Base-by-base conservation (phyloP, 2,113 vertebrate genomes). In the Hassar affinis region DNA sequence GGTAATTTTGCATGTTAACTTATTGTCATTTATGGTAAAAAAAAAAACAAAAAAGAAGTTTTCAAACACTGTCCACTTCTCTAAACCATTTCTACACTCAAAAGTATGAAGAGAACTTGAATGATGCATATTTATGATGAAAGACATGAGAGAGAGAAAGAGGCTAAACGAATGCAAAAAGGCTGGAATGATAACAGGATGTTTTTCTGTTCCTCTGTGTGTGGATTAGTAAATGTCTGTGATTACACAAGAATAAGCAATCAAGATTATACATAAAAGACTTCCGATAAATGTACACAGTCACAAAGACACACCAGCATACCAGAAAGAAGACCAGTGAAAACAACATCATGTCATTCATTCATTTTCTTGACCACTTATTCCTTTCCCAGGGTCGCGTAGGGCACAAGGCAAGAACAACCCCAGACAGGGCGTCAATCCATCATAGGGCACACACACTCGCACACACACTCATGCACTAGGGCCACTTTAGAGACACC, bases 151-250 rank as follows among this genome's bases (percentile, higher is more conserved):
- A 57, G 64, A 30, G 42, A 57, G 64, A 30, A 42, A 38, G 27
- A 74, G 38, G 14, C 2, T n/a, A 35, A 6, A 74, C 6, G 12
- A 45, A 51, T 33, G 68, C 7, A 7, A 35, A 9, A 59, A 56
- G 30, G 18, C 71, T 20, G 68, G 11, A 80, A 62, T 74, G 2
- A 42, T 38, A 47, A 79, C 56, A 62, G 77, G 66, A 80, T 61
- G 22, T 61, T 15, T 42, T 3, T 42, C 38, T 42, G 6, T 42
- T 6, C 62, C 59, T 64, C 51, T 30, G 51, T 49, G 11, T 4
- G 7, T 27, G 1, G 4, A 3, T 30, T 42, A 61, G 68, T 18
- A 25, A 49, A 11, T 45, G 25, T 38, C 11, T 38, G 17, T 61
- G 10, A 49, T 9, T 59, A 12, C 30, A 62, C 1, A 27, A 30